phyloP scores from a whole-genome alignment of 2,888 invertebrate species.

The Tipula lateralis region DNA sequence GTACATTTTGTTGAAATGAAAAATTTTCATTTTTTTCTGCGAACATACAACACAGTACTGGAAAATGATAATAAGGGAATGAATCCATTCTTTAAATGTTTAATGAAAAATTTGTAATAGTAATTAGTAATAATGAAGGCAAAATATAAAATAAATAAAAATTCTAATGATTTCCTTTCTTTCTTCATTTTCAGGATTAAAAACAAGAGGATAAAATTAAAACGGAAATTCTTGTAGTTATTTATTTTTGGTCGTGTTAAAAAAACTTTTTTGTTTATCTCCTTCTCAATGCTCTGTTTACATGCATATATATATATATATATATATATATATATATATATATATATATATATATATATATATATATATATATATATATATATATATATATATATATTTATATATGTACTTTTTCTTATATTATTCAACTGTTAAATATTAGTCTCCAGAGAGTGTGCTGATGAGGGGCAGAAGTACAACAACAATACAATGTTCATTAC shows the following conservation, averaged over 20 bases:
- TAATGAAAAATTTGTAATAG: slow-evolving; percentile 19
- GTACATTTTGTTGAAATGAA: no score
- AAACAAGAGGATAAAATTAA: not conserved
- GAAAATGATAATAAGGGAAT: not conserved
- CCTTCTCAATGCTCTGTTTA: not conserved
- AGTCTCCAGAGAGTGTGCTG: not conserved
- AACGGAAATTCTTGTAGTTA: slow-evolving; percentile 11
- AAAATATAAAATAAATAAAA: not conserved
- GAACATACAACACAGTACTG: no score
- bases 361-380: no score
- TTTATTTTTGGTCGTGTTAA: not conserved
- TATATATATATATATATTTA: no score
- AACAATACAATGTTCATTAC: not conserved
- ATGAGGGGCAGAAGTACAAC: not conserved
- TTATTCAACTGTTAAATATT: not conserved
- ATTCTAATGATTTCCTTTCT: slow-evolving; percentile 5
- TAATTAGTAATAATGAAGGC: slow-evolving; percentile 24
- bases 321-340: no score
- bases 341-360: no score
- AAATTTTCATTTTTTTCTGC: no score
- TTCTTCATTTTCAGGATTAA: not conserved
- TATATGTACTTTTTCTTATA: not conserved
- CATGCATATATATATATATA: no score
- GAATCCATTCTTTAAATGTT: slow-evolving; percentile 19
- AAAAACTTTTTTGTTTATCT: not conserved